phyloP scores from a whole-genome alignment of 2,113 vertebrate genomes.

The Pteruthius melanotis region DNA sequence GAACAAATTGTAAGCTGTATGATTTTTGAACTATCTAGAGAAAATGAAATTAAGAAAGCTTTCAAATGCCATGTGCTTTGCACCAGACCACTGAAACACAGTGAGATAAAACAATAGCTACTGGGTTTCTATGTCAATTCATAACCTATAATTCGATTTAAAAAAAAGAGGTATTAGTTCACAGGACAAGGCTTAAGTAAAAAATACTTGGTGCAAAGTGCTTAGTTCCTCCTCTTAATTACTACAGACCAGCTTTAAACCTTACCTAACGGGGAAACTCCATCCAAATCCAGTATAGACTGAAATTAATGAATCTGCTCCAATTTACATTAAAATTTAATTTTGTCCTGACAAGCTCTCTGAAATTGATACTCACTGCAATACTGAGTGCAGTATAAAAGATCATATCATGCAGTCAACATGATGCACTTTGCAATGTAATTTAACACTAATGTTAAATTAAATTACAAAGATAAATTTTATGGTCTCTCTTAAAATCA shows the following conservation, averaged over 20 bases:
- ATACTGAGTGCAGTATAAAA: constrained; percentile 14
- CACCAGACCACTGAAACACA: neutral
- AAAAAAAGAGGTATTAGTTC: neutral
- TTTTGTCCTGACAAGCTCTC: constrained; percentile 34
- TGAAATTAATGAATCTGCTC: constrained; percentile 33
- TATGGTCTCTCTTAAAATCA: constrained; percentile 27
- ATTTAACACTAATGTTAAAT: constrained; percentile 47
- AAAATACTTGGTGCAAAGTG: neutral
- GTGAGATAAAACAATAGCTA: neutral
- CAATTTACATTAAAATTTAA: constrained; percentile 29
- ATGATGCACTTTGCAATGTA: constrained; percentile 43
- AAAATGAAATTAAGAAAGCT: neutral
- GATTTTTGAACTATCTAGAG: neutral
- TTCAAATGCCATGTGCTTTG: neutral
- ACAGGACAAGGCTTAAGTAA: neutral
- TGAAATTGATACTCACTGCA: constrained; percentile 9
- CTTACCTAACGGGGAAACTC: neutral
- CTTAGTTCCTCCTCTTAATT: neutral
- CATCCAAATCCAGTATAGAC: neutral
- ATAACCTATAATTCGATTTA: neutral
- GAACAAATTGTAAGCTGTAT: neutral
- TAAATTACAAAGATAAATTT: constrained; percentile 46
- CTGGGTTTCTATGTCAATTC: neutral
- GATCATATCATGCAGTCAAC: constrained; percentile 30
- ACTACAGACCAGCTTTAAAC: neutral